Conservation (phyloP, 2,888 invertebrate genomes). For the Patella pellucida region DNA sequence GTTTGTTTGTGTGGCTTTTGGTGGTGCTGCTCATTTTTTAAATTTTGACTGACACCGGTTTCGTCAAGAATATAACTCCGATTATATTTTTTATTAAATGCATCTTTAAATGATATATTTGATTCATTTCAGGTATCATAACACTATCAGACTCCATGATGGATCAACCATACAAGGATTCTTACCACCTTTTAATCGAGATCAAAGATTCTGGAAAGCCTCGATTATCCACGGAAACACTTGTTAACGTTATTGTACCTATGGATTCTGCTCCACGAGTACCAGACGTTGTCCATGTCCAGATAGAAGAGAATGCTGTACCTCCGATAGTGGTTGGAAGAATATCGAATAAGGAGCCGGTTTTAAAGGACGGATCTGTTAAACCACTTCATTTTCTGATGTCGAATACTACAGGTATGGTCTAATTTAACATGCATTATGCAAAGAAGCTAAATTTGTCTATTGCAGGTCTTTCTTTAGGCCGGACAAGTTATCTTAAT, state of each 20-base stretch:
- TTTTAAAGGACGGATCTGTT: slow-evolving; percentile 14
- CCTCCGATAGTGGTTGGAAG: slow-evolving; percentile 29
- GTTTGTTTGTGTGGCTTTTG: no score
- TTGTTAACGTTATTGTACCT: slow-evolving; percentile 28
- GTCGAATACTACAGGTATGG: slow-evolving; percentile 22
- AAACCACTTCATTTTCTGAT: slow-evolving; percentile 11
- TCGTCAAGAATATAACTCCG: no score
- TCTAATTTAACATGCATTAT: no score
- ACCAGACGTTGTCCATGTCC: slow-evolving; percentile 8
- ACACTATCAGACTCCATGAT: slow-evolving; percentile 17
- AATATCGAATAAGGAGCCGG: slow-evolving; percentile 32
- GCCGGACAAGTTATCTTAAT: no score
- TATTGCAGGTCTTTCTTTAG: no score
- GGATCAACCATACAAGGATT: slow-evolving; percentile 15
- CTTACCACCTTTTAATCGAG: slow-evolving; percentile 21
- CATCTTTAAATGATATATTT: no score
- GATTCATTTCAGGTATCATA: slow-evolving; percentile 19
- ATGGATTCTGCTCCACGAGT: slow-evolving; percentile 24
- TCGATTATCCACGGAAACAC: slow-evolving; percentile 17
- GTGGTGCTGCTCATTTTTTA: no score
- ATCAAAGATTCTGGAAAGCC: slow-evolving; percentile 31
- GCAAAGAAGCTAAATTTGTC: no score
- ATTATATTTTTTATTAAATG: no score
- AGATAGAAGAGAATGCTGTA: slow-evolving; percentile 19
- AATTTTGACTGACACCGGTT: no score